A percentile compares a stretch with the other conserved stretches of the same genome.
Conservation (phyloP, 2,888 invertebrate species). For the Leucophenga montana region DNA sequence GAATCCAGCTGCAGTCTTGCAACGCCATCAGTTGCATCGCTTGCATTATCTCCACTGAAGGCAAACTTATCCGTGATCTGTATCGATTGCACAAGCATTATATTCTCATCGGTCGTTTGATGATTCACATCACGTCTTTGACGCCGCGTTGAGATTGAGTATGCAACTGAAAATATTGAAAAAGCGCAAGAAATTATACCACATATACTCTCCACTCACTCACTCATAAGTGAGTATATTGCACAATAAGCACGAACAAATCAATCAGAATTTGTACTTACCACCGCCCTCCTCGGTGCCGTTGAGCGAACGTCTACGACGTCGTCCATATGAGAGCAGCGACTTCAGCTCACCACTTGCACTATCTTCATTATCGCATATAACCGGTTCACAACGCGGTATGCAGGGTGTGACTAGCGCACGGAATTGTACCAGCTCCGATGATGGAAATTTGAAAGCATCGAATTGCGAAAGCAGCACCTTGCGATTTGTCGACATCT, state of each 20-base stretch:
- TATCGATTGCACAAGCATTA: conserved; percentile 91
- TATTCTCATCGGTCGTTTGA: conserved; percentile 80
- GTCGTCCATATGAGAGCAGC: conserved; percentile 86
- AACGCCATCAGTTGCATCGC: conserved; percentile 74
- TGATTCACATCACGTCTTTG: conserved; percentile 72
- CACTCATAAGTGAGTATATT: conserved; percentile 23
- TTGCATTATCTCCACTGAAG: conserved; percentile 78
- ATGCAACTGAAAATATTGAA: conserved; percentile 55
- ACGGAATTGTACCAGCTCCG: conserved; percentile 94
- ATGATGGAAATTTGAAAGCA: conserved; percentile 96
- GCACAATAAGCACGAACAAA: conserved; percentile 37
- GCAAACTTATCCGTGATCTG: conserved; percentile 95
- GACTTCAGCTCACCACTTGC: conserved; percentile 87
- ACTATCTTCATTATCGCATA: conserved; percentile 85
- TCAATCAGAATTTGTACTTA: conserved; percentile 51
- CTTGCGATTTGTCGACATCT: conserved; percentile 85
- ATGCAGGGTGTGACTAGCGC: conserved; percentile 94
- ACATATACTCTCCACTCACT: no score
- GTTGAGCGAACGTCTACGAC: conserved; percentile 80
- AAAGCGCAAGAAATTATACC: conserved; percentile 8
- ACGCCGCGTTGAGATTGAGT: conserved; percentile 63
- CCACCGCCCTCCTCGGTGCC: conserved; percentile 66
- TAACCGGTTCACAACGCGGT: conserved; percentile 92
- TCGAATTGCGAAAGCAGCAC: conserved; percentile 92
- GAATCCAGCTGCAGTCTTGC: conserved; percentile 83